Evolutionary conservation across 2,797 vertebrate species (phyloP).

Genomic region (Hydrocynus forskahlii): DNA sequence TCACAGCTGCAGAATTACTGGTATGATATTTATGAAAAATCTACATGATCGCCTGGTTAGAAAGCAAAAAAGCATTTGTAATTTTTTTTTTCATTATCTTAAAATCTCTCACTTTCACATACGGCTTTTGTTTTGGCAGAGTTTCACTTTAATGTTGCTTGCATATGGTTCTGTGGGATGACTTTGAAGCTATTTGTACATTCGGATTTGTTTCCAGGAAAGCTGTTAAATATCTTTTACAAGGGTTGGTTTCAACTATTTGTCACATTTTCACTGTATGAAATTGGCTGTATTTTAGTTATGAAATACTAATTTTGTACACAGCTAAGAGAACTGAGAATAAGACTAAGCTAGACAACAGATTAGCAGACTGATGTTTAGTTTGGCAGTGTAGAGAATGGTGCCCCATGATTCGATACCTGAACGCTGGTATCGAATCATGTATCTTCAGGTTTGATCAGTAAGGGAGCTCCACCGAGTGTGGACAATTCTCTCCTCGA

Average conservation of each 20-base stretch:
- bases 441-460: constrained; percentile 51
- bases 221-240: neutral
- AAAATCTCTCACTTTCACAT: too few relatives aligned
- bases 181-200: neutral
- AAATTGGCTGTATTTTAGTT: neutral
- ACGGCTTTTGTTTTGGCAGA: neutral
- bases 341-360: too few relatives aligned
- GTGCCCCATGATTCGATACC: too few relatives aligned
- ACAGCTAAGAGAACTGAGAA: too few relatives aligned
- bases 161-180: neutral
- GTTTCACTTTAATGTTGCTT: neutral
- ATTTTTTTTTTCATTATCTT: neutral
- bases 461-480: neutral
- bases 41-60: neutral
- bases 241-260: too few relatives aligned
- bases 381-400: too few relatives aligned
- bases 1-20: neutral
- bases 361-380: too few relatives aligned
- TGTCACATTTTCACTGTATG: neutral
- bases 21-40: neutral
- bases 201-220: neutral
- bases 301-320: too few relatives aligned
- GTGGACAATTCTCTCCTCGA: neutral
- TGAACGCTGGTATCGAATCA: constrained; percentile 50
- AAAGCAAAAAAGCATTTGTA: neutral